phyloP scores from a whole-genome alignment of 1,140 invertebrate genomes.

The Argopecten irradians region DNA sequence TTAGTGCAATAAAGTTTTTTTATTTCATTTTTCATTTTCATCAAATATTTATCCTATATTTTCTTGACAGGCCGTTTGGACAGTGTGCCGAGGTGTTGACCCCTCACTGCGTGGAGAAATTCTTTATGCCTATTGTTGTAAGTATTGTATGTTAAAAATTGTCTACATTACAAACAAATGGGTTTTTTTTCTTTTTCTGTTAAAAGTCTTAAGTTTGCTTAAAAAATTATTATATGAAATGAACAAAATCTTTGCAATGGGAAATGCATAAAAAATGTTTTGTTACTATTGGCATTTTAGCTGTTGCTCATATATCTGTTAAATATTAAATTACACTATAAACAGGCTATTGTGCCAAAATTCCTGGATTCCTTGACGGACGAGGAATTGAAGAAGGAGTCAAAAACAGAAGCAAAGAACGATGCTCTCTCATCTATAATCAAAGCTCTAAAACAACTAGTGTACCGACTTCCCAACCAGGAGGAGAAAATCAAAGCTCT shows the following conservation, averaged over 20 bases:
- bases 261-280: too few relatives aligned
- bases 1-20: too few relatives aligned
- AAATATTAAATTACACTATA: too few relatives aligned
- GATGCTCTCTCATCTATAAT: constrained; percentile 83
- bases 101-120: constrained; percentile 92
- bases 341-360: constrained; percentile 91
- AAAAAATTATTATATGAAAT: too few relatives aligned
- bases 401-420: constrained; percentile 85
- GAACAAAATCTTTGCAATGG: too few relatives aligned
- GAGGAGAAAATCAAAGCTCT: constrained; percentile 91
- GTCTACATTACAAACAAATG: neutral
- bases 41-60: constrained; percentile 45
- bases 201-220: too few relatives aligned
- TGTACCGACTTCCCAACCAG: constrained; percentile 86
- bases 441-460: constrained; percentile 89
- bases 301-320: too few relatives aligned
- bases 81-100: constrained; percentile 94
- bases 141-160: constrained; percentile 72
- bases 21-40: too few relatives aligned
- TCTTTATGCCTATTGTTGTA: constrained; percentile 94
- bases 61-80: constrained; percentile 87
- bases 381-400: constrained; percentile 97
- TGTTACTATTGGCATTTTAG: too few relatives aligned
- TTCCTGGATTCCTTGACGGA: constrained; percentile 96
- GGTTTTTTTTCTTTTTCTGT: too few relatives aligned